A percentile compares a stretch with the other conserved stretches of the same genome.
Conservation (phyloP, 2,888 invertebrate species). For the Sarcophaga carnaria region DNA sequence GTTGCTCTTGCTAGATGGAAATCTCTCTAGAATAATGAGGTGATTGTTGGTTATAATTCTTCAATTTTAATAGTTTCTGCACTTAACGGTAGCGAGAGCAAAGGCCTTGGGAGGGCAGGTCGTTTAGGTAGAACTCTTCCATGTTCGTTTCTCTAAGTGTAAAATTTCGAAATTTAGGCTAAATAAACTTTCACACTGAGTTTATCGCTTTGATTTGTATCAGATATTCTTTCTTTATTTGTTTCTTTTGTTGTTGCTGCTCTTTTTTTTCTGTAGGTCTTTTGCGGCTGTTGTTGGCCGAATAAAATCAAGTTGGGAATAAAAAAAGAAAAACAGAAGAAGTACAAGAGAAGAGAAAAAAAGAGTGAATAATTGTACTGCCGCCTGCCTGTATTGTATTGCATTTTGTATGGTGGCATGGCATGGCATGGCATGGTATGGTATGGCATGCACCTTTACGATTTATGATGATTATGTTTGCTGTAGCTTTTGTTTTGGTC, state of each 20-base stretch:
- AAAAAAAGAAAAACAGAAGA: not conserved
- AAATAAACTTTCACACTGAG: constrained; percentile 45
- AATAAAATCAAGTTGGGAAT: constrained; percentile 2
- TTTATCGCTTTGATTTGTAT: constrained; percentile 31
- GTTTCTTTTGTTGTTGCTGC: too few species aligned
- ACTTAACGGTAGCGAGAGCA: too few species aligned
- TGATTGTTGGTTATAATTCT: too few species aligned
- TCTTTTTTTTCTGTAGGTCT: not conserved
- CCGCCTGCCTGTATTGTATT: not conserved
- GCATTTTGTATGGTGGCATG: not conserved
- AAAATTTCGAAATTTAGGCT: constrained; percentile 29
- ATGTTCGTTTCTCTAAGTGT: constrained; percentile 23
- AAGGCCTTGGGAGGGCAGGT: too few species aligned
- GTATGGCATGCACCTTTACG: not conserved
- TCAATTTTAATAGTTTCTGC: too few species aligned
- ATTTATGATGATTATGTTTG: constrained; percentile 11
- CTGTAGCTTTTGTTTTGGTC: constrained; percentile 26
- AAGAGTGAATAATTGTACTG: not conserved
- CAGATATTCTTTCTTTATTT: constrained; percentile 13
- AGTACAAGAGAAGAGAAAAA: too few species aligned
- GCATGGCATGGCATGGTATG: not conserved
- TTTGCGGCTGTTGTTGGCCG: not conserved
- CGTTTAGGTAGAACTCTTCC: not conserved
- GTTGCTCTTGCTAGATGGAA: too few species aligned
- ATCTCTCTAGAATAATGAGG: too few species aligned